Percentiles rank a stretch among this genome's conserved stretches.
Conservation (phyloP, 2,113 vertebrate species). For the Rostratula benghalensis region DNA sequence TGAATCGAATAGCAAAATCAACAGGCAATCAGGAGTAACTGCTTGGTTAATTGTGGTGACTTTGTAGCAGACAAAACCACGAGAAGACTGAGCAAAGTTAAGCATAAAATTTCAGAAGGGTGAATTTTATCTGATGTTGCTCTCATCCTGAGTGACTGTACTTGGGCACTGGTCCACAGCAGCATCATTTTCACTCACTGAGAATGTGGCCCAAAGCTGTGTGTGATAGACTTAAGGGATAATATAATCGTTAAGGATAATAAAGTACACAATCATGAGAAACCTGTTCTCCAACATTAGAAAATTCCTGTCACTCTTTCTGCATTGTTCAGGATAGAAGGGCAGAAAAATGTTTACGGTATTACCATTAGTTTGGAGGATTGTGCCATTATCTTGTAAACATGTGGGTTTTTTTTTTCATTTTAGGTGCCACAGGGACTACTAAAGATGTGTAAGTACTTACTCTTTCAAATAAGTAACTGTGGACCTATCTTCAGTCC, state of each 20-base stretch:
- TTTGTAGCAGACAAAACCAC: background rate
- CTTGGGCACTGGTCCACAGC: background rate
- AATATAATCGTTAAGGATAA: background rate
- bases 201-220: background rate
- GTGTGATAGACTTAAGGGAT: background rate
- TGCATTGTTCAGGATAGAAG: background rate
- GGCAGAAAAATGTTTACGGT: background rate
- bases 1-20: background rate
- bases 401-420: background rate
- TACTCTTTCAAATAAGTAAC: background rate
- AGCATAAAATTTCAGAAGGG: background rate
- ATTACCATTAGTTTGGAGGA: background rate
- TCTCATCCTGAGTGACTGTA: background rate
- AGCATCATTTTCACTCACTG: background rate
- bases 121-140: background rate
- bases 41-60: background rate
- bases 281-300: background rate
- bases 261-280: background rate
- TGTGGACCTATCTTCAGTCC: background rate
- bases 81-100: background rate
- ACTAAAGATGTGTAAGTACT: constrained; percentile 93
- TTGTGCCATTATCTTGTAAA: constrained; percentile 19
- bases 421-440: constrained; percentile 84
- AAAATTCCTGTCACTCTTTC: background rate
- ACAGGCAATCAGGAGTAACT: background rate